Evolutionary conservation across 2,113 vertebrate genomes (phyloP).

Genomic region (Prolemur simus): DNA sequence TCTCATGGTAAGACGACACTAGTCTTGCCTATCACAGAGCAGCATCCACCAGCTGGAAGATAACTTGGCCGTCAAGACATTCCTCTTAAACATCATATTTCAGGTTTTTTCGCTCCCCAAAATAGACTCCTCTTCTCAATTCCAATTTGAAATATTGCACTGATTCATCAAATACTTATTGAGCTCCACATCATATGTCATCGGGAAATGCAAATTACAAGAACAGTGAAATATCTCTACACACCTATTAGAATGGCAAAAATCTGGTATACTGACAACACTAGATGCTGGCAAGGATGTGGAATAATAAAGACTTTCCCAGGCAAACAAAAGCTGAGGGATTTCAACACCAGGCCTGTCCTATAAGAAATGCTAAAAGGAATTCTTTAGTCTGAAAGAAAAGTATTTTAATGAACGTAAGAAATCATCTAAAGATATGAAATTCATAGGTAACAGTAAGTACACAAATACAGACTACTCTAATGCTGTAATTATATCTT

Average conservation of each 20-base stretch:
- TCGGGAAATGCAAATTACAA: neutral
- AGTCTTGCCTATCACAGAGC: neutral
- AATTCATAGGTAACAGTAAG: too few species aligned
- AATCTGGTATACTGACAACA: neutral
- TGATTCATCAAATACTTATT: neutral
- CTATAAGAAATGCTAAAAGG: too few species aligned
- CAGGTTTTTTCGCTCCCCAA: neutral
- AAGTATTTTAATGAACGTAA: too few species aligned
- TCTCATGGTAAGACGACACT: neutral
- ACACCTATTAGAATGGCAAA: neutral
- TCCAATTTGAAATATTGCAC: neutral
- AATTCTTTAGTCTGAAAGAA: too few species aligned
- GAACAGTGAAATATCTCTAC: neutral
- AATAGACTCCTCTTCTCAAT: neutral
- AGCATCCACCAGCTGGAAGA: neutral
- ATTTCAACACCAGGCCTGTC: too few species aligned
- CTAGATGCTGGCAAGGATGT: neutral
- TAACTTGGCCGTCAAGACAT: neutral
- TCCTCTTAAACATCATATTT: neutral
- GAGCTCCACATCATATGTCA: neutral
- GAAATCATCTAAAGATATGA: too few species aligned
- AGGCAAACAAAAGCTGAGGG: too few species aligned
- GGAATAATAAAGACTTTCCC: neutral
- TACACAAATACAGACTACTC: too few species aligned
- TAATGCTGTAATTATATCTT: too few species aligned